A percentile compares a stretch with the other conserved stretches of the same genome.
Conservation (phyloP, 2,797 vertebrate species). For the Echiichthys vipera region DNA sequence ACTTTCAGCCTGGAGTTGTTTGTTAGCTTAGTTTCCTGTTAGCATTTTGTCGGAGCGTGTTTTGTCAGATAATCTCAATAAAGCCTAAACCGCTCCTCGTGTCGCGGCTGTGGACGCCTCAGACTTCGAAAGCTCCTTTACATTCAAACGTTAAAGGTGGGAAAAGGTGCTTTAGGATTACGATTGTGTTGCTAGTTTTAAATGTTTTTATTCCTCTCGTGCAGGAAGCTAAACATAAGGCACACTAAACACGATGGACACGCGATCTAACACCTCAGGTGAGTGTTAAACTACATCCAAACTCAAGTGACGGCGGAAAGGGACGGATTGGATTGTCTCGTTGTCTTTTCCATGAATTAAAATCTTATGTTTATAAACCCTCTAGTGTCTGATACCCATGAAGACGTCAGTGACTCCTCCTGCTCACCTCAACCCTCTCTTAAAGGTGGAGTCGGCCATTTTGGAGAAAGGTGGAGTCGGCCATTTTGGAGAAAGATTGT, state of each 20-base stretch:
- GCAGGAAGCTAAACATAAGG: conserved; percentile 46
- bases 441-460: no score
- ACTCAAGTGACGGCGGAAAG: no score
- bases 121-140: not conserved
- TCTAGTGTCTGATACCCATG: conserved; percentile 1
- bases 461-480: no score
- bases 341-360: not conserved
- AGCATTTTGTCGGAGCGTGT: not conserved
- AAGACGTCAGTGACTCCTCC: conserved; percentile 53
- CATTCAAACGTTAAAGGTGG: conserved; percentile 38
- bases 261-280: no score
- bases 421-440: conserved; percentile 1
- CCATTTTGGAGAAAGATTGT: no score
- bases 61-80: not conserved
- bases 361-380: not conserved
- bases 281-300: no score
- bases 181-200: not conserved
- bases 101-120: not conserved
- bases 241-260: no score
- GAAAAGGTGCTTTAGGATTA: not conserved
- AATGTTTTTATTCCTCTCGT: not conserved
- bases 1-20: not conserved
- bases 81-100: not conserved
- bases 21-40: not conserved
- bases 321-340: no score